Evolutionary conservation across 2,888 invertebrate genomes (phyloP).

Genomic region (Sinohyriopsis cumingii): DNA sequence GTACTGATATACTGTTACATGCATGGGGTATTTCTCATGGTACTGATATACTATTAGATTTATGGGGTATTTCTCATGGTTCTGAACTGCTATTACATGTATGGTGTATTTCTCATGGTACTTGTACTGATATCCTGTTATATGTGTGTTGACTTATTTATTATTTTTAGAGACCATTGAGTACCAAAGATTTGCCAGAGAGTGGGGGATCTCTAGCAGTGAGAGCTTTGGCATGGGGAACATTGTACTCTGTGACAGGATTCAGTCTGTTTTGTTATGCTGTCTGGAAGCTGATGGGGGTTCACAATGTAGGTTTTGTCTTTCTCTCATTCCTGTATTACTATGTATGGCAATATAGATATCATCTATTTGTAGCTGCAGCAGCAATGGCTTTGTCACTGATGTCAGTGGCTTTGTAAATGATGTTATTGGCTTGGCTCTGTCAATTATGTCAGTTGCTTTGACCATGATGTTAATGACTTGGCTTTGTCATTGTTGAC

Average conservation of each 20-base stretch:
- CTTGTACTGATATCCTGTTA: background rate
- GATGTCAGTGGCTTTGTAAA: no score
- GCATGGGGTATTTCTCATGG: no score
- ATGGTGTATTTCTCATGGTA: background rate
- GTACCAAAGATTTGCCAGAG: conserved; percentile 12
- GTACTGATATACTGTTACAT: no score
- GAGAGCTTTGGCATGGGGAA: conserved; percentile 90
- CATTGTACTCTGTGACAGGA: conserved; percentile 88
- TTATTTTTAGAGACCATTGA: conserved; percentile 1
- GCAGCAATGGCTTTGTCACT: no score
- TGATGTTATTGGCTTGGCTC: no score
- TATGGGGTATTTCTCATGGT: no score
- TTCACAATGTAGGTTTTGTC: conserved; percentile 81
- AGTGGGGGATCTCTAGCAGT: conserved; percentile 75
- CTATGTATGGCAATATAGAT: no score
- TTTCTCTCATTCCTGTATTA: background rate
- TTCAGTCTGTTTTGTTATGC: conserved; percentile 86
- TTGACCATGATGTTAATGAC: no score
- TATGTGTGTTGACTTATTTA: background rate
- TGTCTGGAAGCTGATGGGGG: conserved; percentile 91
- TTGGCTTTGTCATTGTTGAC: no score
- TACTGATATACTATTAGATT: no score
- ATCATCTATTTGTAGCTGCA: no score
- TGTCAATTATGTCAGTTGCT: no score
- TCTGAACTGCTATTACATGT: background rate